These are phyloP conservation scores for Bombus waltoni DNA, from an alignment of 1,140 invertebrate species.

Conservation along the genomic window DNA sequence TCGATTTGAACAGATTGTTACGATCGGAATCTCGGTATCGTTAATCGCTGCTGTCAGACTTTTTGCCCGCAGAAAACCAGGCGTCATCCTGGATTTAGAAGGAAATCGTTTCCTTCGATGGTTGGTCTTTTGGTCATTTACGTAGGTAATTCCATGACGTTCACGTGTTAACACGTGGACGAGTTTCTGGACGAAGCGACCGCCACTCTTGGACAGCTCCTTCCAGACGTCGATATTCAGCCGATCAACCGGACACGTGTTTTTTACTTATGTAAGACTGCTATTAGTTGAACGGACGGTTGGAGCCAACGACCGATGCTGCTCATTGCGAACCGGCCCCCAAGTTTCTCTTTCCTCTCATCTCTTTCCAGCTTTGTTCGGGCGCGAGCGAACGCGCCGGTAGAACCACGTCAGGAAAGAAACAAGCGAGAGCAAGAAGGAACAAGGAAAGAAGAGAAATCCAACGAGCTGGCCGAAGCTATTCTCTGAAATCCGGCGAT, in stretches of 20 bases:
- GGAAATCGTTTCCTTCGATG: neutral
- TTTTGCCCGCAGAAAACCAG: neutral
- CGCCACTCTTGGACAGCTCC: no score
- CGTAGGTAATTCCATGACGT: neutral
- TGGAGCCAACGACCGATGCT: constrained; percentile 17
- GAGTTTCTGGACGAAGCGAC: neutral
- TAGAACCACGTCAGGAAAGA: constrained; percentile 14
- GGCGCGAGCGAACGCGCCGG: neutral
- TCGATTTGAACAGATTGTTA: constrained; percentile 47
- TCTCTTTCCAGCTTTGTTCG: constrained; percentile 3
- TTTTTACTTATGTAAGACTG: constrained; percentile 4
- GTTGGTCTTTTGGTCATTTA: neutral
- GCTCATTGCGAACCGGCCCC: constrained; percentile 18
- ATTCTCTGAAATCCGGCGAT: constrained; percentile 78
- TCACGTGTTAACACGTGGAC: constrained; percentile 3
- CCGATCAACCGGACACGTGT: no score
- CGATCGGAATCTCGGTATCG: constrained; percentile 34
- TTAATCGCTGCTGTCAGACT: constrained; percentile 22
- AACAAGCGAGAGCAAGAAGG: constrained; percentile 4
- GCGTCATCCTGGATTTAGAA: neutral
- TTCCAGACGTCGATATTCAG: no score
- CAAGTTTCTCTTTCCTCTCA: constrained; percentile 5
- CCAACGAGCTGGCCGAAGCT: constrained; percentile 66
- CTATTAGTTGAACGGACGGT: neutral
- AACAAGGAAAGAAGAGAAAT: constrained; percentile 50